Evolutionary conservation across 2,113 vertebrate genomes (phyloP), one percentile per base, ranked within the genome.

Genomic region (Oriolus oriolus): DNA sequence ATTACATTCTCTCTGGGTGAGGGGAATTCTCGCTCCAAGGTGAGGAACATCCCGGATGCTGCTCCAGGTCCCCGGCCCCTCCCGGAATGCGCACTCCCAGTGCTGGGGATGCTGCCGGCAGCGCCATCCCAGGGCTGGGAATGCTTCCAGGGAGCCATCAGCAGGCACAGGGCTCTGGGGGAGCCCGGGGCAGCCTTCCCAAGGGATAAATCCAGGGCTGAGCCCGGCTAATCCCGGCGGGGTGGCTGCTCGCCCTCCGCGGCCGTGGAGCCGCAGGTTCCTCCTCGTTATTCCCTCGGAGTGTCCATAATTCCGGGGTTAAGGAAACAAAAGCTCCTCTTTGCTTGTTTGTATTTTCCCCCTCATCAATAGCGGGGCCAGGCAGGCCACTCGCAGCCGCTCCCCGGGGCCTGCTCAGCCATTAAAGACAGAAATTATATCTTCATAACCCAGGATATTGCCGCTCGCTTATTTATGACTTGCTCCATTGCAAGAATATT

Each of bases 401-500:
- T 98, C 98, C 98, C 98, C 35, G 56, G 97, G 98, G 99, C 98
- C 98, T 96, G 96, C 96, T 98, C 98, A 98, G 98, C 98, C 98
- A 99, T 99, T 98, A 99, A 98, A 98, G 98, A 97, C 97, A 98
- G 98, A 98, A 99, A 99, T 99, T 98, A 99, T 99, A 98, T 98
- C 99, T 99, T 99, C 99, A 99, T 99, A 99, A 99, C 97, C 97
- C 98, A 96, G 97, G 98, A 99, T 99, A 99, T 99, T 99, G 99
- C 99, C 98, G 98, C 98, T 98, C 98, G 98, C 99, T 99, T 99
- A 98, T 99, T 99, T 99, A 99, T 99, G 99, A 97, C 98, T 97
- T 93, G 98, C 98, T 98, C 98, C 98, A 98, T 98, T 98, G 98
- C 98, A 97, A 96, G 95, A 96, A 97, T 98, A 98, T 98, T 98